Evolutionary conservation across 2,113 vertebrate species (phyloP), one percentile per base, ranked within the genome.

Genomic region (Oplegnathus fasciatus): DNA sequence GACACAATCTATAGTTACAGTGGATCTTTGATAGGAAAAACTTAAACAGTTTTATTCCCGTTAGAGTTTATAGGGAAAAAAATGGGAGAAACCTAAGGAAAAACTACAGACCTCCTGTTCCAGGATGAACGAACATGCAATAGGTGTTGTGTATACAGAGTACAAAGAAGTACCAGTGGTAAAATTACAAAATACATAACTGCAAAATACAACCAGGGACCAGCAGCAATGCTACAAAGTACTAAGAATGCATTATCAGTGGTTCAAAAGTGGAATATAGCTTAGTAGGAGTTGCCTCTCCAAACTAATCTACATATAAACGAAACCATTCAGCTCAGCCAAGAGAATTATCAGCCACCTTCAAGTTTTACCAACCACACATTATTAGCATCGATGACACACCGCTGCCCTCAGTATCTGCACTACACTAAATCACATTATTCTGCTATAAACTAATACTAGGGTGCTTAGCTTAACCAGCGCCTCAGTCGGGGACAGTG

Each of bases 381-480:
- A 82, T 44, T 73, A 78, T 37, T 37, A 79, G 57, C 62, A 61
- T 6, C 22, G 30, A 80, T 86, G 67, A 86, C 80, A 77, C 75
- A 70, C 32, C 1, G 13, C 75, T 88, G 80, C 85, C 82, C 84
- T 86, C 74, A 42, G 68, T 78, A 40, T 71, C 65, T 37, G 55
- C 75, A 68, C 58, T 28, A 70, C 75, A 76, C 78, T 82, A 82
- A 92, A 87, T 90, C 85, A 84, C 78, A 44, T 91, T 88, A 89
- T 89, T 88, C 78, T 73, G 61, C 65, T 40, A 26, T 54, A 83
- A 87, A 88, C 75, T 73, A 69, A 81, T 42, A 81, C 64, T 40
- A 32, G 75, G 66, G 72, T 73, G 75, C 86, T 90, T 46, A 88
- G 69, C 79, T 91, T 82, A 85, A 78, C 84, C 75, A 62, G 75